Evolutionary conservation across 2,113 vertebrate genomes (phyloP), one percentile per base, ranked within the genome.

Genomic region (Dicerorhinus sumatrensis): DNA sequence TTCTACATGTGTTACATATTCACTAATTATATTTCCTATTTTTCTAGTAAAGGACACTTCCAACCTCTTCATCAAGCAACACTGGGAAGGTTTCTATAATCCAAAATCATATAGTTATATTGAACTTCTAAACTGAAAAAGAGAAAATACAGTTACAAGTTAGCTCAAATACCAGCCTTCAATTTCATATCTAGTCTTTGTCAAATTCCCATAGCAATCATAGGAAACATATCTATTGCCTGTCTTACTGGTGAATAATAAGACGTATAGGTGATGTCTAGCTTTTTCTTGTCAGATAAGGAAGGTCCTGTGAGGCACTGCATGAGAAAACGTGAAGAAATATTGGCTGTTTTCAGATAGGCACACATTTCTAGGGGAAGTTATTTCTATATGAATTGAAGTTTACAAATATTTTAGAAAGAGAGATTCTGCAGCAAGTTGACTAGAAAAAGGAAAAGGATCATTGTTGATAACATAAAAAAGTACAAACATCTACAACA

Each of bases 231-330:
- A 81, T 48, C 21, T 72, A 87, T 56, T 72, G 21, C 0, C 8
- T 65, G 70, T 82, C 11, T 31, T 95, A 95, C 46, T 83, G 48
- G 93, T 82, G n/a, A 94, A 81, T 91, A 93, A 89, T 84, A 77
- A 70, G 10, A 94, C 63, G 75, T 11, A 81, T 54, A 72, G 60
- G 29, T 67, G 89, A 86, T 88, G 46, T 69, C 25, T 85, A 81
- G n/a, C 81, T 81, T 94, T 42, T 62, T 54, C 42, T 89, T 73
- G n/a, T 73, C 80, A 93, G 62, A 82, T 75, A 97, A 73, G 33
- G 46, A 95, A 94, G 42, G 16, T 60, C 25, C 4, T 69, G 0
- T 76, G 67, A 42, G 51, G 23, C 39, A 72, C 0, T 76, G 33
- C 31, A 80, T 77, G 69, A 94, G 9, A 63, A 93, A 58, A 83